Percentiles rank a stretch among this genome's conserved stretches.
These are phyloP conservation scores for Pachycephala philippinensis DNA, from an alignment of 2,113 vertebrate species.

Conservation along the genomic window DNA sequence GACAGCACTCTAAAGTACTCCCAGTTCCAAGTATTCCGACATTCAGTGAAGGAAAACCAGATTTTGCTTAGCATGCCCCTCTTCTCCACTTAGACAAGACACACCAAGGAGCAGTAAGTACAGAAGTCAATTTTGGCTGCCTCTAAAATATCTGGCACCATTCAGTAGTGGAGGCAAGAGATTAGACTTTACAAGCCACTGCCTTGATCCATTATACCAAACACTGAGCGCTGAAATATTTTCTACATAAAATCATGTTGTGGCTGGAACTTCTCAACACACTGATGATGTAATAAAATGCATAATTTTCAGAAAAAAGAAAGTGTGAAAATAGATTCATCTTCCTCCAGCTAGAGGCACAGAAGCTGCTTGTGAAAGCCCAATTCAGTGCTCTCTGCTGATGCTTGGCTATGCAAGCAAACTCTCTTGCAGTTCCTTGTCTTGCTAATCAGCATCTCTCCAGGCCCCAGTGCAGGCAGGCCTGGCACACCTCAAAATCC, in stretches of 20 bases:
- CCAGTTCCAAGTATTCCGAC: not conserved
- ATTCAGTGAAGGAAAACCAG: not conserved
- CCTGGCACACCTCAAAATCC: accelerated
- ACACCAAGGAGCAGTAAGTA: not conserved
- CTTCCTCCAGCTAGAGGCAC: not conserved
- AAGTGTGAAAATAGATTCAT: not conserved
- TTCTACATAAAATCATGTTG: not conserved
- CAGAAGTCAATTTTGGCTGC: not conserved
- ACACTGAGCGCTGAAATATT: not conserved
- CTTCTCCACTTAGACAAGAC: not conserved
- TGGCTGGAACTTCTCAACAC: not conserved
- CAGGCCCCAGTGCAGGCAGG: not conserved
- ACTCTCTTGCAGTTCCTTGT: not conserved
- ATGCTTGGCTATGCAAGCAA: not conserved
- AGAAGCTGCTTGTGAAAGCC: not conserved
- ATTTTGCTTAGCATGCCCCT: not conserved
- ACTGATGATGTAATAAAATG: not conserved
- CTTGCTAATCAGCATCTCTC: not conserved
- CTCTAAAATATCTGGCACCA: not conserved
- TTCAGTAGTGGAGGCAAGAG: not conserved
- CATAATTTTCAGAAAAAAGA: not conserved
- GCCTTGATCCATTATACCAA: not conserved
- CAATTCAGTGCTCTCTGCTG: not conserved
- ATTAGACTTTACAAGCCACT: not conserved
- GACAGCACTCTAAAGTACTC: not conserved